These are phyloP conservation scores for Agrilus planipennis DNA, from an alignment of 1,140 invertebrate genomes.

Conservation along the genomic window DNA sequence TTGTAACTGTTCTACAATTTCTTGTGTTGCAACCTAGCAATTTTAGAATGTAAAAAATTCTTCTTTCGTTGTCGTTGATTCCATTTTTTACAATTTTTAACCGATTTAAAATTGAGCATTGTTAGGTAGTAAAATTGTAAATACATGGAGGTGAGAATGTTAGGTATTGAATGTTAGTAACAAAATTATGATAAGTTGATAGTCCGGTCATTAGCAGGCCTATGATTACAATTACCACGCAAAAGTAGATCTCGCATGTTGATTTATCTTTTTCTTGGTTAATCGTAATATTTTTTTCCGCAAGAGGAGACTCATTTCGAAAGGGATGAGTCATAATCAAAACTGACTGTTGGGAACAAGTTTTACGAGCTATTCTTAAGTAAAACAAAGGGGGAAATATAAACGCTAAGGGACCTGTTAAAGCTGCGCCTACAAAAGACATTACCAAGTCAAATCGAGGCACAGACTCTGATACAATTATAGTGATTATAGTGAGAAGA, in stretches of 20 bases:
- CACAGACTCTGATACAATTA: slow-evolving; percentile 69
- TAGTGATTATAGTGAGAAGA: slow-evolving; percentile 51
- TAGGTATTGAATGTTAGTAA: slow-evolving; percentile 43
- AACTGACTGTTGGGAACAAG: no score
- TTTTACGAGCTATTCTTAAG: slow-evolving; percentile 42
- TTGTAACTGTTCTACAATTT: no score
- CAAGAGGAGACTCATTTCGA: no score
- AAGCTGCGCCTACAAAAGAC: slow-evolving; percentile 71
- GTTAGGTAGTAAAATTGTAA: slow-evolving; percentile 38
- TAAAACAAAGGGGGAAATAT: slow-evolving; percentile 79
- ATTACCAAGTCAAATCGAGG: slow-evolving; percentile 84
- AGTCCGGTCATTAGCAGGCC: slow-evolving; percentile 43
- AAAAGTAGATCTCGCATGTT: no score
- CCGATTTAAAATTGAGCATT: not conserved
- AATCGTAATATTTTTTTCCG: no score
- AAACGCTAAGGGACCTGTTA: slow-evolving; percentile 75
- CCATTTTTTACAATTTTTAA: no score
- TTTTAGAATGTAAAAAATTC: no score
- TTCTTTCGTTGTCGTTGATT: no score
- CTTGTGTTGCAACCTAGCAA: no score
- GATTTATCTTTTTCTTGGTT: no score
- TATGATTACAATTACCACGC: slow-evolving; percentile 30
- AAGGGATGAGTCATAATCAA: no score
- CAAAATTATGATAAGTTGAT: slow-evolving; percentile 49
- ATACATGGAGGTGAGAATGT: slow-evolving; percentile 52